phyloP scores from a whole-genome alignment of 2,113 vertebrate species.

The Parus major region DNA sequence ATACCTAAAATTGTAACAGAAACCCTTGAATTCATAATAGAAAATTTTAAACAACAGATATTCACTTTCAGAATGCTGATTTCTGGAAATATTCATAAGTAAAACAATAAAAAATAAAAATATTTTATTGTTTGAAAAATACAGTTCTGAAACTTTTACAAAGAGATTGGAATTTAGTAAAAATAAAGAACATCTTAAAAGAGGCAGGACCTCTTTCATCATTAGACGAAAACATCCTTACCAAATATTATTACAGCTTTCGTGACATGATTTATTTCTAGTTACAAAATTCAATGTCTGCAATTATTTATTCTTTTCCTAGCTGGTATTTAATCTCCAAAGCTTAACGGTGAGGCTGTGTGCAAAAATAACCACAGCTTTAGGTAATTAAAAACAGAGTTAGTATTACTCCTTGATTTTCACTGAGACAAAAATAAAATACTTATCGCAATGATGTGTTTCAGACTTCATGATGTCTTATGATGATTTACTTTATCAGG shows the following conservation, averaged over 20 bases:
- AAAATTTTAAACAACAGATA: not conserved
- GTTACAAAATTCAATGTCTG: not conserved
- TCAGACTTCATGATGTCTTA: not conserved
- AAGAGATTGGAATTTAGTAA: not conserved
- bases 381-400: not conserved
- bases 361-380: not conserved
- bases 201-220: not conserved
- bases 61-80: not conserved
- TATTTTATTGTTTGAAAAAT: not conserved
- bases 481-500: not conserved
- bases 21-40: not conserved
- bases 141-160: not conserved
- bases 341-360: not conserved
- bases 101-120: not conserved
- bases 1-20: not conserved
- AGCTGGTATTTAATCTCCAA: not conserved
- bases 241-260: not conserved
- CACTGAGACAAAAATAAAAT: not conserved
- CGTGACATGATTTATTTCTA: not conserved
- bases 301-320: not conserved
- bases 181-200: not conserved
- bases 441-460: accelerated
- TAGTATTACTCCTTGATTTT: not conserved
- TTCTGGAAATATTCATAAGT: not conserved
- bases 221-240: not conserved